Base-by-base conservation (phyloP, 53 echinoderm and acorn worm species). In the Crossaster papposus region DNA sequence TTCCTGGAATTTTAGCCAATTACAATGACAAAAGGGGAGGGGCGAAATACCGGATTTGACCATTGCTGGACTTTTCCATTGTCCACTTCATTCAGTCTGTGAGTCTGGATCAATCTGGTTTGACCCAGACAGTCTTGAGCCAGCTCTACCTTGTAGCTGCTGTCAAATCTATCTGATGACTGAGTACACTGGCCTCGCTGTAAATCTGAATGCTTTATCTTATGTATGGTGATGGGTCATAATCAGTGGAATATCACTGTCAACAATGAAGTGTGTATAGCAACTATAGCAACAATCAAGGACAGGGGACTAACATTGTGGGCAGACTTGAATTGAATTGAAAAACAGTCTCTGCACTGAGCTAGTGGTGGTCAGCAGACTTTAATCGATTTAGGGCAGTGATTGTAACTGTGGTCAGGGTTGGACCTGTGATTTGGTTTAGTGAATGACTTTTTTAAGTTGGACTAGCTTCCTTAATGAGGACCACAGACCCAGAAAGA, bases 261-360 rank as follows among this genome's bases (percentile, higher is more conserved):
- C 68, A 68, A 68, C 68, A 68, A 68, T n/a, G 28, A 68, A 44
- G 44, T 44, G 44, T 44, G 44, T 44, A n/a, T n/a, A 68, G 68
- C 58, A 58, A 26, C 9, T n/a, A 64, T 22, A 26, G 28, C 68
- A n/a, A 68, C 68, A 68, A 68, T 68, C 68, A 68, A n/a, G 68
- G 68, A 68, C 68, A 68, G 68, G 68, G 22, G 28, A 26, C 3
- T 5, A 28, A 12, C n/a, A n/a, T 28, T 5, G 22, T 68, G 28
- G 28, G 68, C 58, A 58, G 28, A 68, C 17, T 68, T n/a, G 28
- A 23, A 68, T 17, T 14, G 28, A 68, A 14, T 68, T n/a, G 28
- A 23, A 68, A 24, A n/a, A n/a, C 11, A 24, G 22, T 5, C 4
- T 24, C 10, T n/a, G 68, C 68, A 23, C 68, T 26, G 62, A 18